These are phyloP conservation scores for Megaceryle alcyon DNA, from an alignment of 2,797 vertebrate species.

Conservation along the genomic window DNA sequence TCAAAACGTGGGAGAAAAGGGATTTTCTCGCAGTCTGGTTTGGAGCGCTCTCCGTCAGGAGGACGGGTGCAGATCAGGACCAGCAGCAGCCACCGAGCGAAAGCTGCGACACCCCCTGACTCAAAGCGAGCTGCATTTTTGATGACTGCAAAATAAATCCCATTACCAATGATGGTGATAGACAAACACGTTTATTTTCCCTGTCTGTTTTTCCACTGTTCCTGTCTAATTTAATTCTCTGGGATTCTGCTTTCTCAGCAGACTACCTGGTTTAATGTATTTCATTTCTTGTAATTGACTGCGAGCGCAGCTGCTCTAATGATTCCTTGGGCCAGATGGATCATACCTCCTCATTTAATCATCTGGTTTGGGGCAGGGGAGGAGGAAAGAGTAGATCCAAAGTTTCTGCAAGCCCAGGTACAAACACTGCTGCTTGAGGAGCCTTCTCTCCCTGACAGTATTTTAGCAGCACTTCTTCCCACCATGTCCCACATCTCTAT, in stretches of 20 bases:
- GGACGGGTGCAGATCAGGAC: background rate
- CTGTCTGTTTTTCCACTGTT: slow-evolving; percentile 47
- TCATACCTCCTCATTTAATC: slow-evolving; percentile 38
- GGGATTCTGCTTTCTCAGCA: slow-evolving; percentile 67
- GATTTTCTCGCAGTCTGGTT: rapidly evolving
- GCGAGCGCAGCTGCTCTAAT: slow-evolving; percentile 36
- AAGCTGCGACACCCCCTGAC: background rate
- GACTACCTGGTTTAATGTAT: slow-evolving; percentile 57
- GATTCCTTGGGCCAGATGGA: slow-evolving; percentile 39
- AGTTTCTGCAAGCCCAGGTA: background rate
- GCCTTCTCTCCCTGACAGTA: background rate
- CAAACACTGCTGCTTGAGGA: rapidly evolving
- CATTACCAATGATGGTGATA: background rate
- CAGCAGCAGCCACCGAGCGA: background rate
- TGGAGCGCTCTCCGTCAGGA: background rate
- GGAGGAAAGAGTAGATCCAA: background rate
- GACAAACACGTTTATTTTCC: slow-evolving; percentile 58
- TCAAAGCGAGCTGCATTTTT: background rate
- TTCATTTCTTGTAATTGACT: slow-evolving; percentile 62
- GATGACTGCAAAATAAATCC: slow-evolving; percentile 21
- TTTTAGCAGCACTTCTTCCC: background rate
- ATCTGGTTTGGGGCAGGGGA: background rate
- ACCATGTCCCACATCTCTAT: background rate
- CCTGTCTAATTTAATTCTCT: slow-evolving; percentile 35
- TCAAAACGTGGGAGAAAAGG: background rate